Conservation (phyloP, 2,888 invertebrate species). For the Morpho helenor region DNA sequence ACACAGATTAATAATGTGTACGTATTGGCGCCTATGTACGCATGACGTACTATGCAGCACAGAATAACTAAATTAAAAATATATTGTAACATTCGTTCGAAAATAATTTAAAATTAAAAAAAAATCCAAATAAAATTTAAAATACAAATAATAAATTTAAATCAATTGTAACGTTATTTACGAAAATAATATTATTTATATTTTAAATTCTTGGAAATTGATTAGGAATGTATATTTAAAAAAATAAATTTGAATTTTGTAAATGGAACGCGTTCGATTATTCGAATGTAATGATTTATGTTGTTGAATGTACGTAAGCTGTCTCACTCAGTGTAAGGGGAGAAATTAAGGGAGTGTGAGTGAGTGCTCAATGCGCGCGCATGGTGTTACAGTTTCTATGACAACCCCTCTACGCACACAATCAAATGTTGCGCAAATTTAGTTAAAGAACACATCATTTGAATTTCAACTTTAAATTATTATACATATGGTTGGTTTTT, state of each 20-base stretch:
- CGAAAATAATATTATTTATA: too few species aligned
- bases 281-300: conserved; percentile 3
- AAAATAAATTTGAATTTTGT: background rate
- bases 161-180: too few species aligned
- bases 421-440: conserved; percentile 61
- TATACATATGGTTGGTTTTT: conserved; percentile 32
- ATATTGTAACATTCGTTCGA: too few species aligned
- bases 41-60: conserved; percentile 41
- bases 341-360: conserved; percentile 42
- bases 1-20: conserved; percentile 50
- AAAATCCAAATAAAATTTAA: too few species aligned
- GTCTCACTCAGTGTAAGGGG: conserved; percentile 53
- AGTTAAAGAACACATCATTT: conserved; percentile 30
- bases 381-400: conserved; percentile 74
- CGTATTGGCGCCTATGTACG: conserved; percentile 29
- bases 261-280: background rate
- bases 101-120: background rate
- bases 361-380: conserved; percentile 72
- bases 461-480: conserved; percentile 32
- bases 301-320: conserved; percentile 44
- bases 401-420: conserved; percentile 75
- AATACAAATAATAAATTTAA: too few species aligned
- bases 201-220: too few species aligned
- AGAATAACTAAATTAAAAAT: conserved; percentile 26
- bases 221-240: background rate